These are phyloP conservation scores for Achlya flavicornis DNA, from an alignment of 2,888 invertebrate species.

Conservation along the genomic window DNA sequence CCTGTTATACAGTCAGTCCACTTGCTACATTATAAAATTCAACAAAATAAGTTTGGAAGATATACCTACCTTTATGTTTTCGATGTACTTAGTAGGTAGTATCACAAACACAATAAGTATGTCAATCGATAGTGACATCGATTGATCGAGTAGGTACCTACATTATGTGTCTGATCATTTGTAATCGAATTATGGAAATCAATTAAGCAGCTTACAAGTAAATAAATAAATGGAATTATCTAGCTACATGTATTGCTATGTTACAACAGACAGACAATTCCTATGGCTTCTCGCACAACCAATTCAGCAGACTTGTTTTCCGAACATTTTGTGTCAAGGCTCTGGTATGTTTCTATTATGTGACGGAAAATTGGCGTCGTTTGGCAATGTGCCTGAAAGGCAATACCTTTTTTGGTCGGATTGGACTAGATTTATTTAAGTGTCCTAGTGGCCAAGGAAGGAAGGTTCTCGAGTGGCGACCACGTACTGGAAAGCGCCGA, in stretches of 20 bases:
- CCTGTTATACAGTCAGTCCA: not conserved
- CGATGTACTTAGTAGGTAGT: too few species aligned
- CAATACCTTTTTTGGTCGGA: not conserved
- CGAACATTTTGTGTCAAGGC: slow-evolving; percentile 1
- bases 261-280: not conserved
- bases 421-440: not conserved
- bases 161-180: not conserved
- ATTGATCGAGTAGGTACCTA: not conserved
- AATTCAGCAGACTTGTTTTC: slow-evolving; percentile 8
- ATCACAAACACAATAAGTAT: too few species aligned
- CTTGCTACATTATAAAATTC: not conserved
- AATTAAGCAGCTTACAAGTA: slow-evolving; percentile 2
- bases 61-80: too few species aligned
- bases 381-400: slow-evolving; percentile 2
- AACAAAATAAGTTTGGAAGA: too few species aligned
- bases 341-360: not conserved
- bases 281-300: slow-evolving; percentile 24
- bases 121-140: not conserved
- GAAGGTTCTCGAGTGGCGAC: too few species aligned
- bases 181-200: slow-evolving; percentile 8
- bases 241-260: not conserved
- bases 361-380: not conserved
- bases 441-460: not conserved
- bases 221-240: slow-evolving; percentile 1
- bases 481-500: too few species aligned